phyloP scores from a whole-genome alignment of 2,888 invertebrate species.

The Aelia acuminata region DNA sequence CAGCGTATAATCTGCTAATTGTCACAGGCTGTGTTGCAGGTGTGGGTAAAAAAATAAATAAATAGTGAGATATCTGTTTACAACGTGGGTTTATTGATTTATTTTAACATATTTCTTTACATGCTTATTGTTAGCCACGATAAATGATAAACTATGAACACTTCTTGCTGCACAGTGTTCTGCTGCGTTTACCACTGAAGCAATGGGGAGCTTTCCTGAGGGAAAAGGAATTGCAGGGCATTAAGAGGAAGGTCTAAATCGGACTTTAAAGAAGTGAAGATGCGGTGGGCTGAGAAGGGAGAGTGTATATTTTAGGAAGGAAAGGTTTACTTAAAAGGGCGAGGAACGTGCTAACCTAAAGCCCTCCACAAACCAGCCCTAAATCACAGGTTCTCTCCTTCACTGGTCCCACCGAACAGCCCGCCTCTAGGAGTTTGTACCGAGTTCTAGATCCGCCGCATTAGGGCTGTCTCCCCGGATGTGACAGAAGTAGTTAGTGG shows the following conservation, averaged over 20 bases:
- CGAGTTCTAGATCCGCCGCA: neutral
- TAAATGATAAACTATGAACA: neutral
- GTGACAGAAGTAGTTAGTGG: slow-evolving; percentile 22
- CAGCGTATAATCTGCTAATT: too few relatives aligned
- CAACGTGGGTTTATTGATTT: neutral
- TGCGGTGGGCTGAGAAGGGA: slow-evolving; percentile 10
- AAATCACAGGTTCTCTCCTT: slow-evolving; percentile 42
- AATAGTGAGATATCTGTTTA: too few relatives aligned
- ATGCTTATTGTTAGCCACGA: neutral
- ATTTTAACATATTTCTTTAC: neutral
- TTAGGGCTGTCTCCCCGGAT: neutral
- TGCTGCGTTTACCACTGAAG: neutral
- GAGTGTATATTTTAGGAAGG: slow-evolving; percentile 43
- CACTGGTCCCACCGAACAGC: slow-evolving; percentile 5
- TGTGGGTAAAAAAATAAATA: too few relatives aligned
- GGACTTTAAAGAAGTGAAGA: slow-evolving; percentile 48
- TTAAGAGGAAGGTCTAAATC: slow-evolving; percentile 34
- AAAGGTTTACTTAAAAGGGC: slow-evolving; percentile 46
- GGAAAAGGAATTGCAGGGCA: neutral
- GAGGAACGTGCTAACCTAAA: slow-evolving; percentile 39
- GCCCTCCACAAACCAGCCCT: neutral
- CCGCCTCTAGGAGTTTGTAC: slow-evolving; percentile 35
- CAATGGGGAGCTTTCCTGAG: neutral
- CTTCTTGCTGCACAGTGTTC: neutral
- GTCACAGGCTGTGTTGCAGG: too few relatives aligned